These are phyloP conservation scores for Drosophila nr. perissopoda DNA, from an alignment of 2,888 invertebrate genomes.

Conservation along the genomic window DNA sequence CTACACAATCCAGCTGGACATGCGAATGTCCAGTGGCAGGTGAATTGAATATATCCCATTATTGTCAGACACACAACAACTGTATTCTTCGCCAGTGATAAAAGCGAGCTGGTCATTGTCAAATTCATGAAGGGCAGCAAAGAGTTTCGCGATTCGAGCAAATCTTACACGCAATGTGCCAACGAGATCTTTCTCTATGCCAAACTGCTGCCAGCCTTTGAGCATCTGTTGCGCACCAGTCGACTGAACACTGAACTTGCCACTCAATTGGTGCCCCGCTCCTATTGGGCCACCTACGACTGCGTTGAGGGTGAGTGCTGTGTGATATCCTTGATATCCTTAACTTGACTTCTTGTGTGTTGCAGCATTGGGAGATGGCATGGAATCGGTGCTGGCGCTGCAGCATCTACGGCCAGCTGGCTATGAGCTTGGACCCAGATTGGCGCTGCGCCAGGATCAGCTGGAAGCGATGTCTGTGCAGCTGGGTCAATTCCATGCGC, in stretches of 20 bases:
- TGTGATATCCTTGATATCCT: neutral
- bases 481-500: constrained; percentile 81
- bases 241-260: constrained; percentile 53
- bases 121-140: constrained; percentile 84
- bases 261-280: constrained; percentile 72
- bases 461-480: constrained; percentile 75
- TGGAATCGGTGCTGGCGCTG: constrained; percentile 80
- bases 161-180: constrained; percentile 81
- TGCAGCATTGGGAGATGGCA: constrained; percentile 62
- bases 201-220: constrained; percentile 79
- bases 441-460: constrained; percentile 77
- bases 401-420: constrained; percentile 79
- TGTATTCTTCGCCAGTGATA: constrained; percentile 25
- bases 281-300: constrained; percentile 79
- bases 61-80: neutral
- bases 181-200: constrained; percentile 83
- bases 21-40: constrained; percentile 52
- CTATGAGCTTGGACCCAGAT: constrained; percentile 80
- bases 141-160: constrained; percentile 77
- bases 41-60: constrained; percentile 22
- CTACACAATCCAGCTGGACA: constrained; percentile 70
- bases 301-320: constrained; percentile 70
- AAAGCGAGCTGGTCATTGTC: constrained; percentile 66
- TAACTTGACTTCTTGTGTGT: neutral
- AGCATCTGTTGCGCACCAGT: constrained; percentile 66